phyloP scores from a whole-genome alignment of 2,113 vertebrate genomes.

The Brachyhypopomus gauderio region DNA sequence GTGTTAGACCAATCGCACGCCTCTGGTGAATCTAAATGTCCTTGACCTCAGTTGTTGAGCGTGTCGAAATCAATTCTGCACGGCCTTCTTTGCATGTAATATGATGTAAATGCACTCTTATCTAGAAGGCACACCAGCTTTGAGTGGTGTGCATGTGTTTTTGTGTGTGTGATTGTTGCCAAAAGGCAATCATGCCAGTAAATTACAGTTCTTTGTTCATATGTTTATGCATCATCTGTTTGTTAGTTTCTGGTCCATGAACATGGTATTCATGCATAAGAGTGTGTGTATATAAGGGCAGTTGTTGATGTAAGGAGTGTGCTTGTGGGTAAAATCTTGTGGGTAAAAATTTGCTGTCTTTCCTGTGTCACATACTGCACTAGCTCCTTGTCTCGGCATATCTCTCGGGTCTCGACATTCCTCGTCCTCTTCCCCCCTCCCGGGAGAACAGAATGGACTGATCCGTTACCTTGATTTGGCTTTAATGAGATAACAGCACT shows the following conservation, averaged over 20 bases:
- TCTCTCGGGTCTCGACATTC: slow-evolving; percentile 41
- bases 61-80: background rate
- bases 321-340: slow-evolving; percentile 53
- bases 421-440: slow-evolving; percentile 40
- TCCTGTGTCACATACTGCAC: slow-evolving; percentile 57
- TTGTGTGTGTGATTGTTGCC: slow-evolving; percentile 5
- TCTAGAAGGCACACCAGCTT: background rate
- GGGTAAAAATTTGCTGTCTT: slow-evolving; percentile 56
- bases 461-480: slow-evolving; percentile 65
- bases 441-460: slow-evolving; percentile 57
- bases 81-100: slow-evolving; percentile 6
- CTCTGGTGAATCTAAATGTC: background rate
- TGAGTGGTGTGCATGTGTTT: background rate
- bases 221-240: slow-evolving; percentile 14
- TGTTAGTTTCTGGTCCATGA: background rate
- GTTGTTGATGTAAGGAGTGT: slow-evolving; percentile 3
- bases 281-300: slow-evolving; percentile 8
- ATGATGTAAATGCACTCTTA: slow-evolving; percentile 13
- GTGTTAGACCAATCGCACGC: background rate
- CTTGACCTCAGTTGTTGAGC: background rate
- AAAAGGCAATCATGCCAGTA: slow-evolving; percentile 31
- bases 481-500: slow-evolving; percentile 68
- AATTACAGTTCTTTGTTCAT: slow-evolving; percentile 27
- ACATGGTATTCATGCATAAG: slow-evolving; percentile 28
- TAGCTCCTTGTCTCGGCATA: slow-evolving; percentile 18